Base-by-base conservation (phyloP, 2,113 vertebrate genomes). In the Kobus ellipsiprymnus region DNA sequence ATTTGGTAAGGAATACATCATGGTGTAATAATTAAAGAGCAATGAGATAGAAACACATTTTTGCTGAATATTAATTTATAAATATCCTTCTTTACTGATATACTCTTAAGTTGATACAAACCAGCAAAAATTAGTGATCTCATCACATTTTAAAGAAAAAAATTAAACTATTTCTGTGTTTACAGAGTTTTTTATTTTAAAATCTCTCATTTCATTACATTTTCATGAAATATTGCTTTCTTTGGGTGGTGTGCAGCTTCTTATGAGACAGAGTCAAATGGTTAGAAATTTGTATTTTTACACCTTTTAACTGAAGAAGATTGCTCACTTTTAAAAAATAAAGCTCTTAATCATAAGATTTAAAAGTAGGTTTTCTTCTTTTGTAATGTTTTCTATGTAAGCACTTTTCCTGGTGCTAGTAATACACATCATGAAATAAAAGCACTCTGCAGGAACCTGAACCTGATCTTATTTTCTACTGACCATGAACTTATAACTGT, bases 21-120 rank as follows among this genome's bases (percentile, higher is more conserved):
- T 87, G 83, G 48, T 55, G 3, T 60, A 94, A 91, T 81, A 90
- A 97, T 97, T 87, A 87, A 89, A 95, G 71, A 78, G 5, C 40
- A 94, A 92, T 96, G 81, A 97, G 74, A 57, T 86, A 84, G 74
- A 85, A 96, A 92, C n/a, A 92, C 21, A 80, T 85, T 19, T 55
- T 97, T 97, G 81, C 36, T 91, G 15, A 54, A 77, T 96, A 50
- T 16, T 86, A 87, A 52, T 95, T 96, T n/a, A 80, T 30, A 93
- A 98, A 80, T 89, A 77, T 50, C 12, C 57, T 36, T 8, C 87
- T 95, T 30, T 11, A 92, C 5, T 88, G 48, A 29, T 50, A 4
- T 2, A 27, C 2, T 83, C 33, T 57, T 95, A 5, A 19, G 2
- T 4, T 50, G 33, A 92, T 97, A 52, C 17, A 82, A 67, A 71